Evolutionary conservation across 2,797 vertebrate genomes (phyloP), one percentile per base, ranked within the genome.

Genomic region (Setipinna tenuifilis): DNA sequence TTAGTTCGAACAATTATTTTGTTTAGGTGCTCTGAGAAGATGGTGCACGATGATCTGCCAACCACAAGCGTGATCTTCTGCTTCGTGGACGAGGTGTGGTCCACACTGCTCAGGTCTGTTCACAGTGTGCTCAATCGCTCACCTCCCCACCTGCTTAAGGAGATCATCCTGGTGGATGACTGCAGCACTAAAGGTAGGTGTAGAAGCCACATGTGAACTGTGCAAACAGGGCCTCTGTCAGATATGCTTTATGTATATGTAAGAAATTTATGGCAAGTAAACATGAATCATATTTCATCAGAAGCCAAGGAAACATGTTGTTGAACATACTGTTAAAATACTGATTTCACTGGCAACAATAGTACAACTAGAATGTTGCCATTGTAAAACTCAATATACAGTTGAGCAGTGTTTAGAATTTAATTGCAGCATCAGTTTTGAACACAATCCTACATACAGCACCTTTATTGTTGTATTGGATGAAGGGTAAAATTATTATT

Each of bases 71-170:
- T 99, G 91, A 98, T 99, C 91, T 98, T 99, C 95, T 99, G 98
- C 89, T 99, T 99, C 0, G 97, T 99, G 91, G 98, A 99, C 6
- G 98, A 99, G 86, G 98, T 99, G 68, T 99, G 98, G 98, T 99
- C 98, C 41, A 95, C 98, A 0, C 97, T 99, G 0, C 94, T 99
- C 9, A 96, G 98, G 88, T 98, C 98, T 0, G 96, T 99, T 71
- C 98, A 98, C 90, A 99, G 98, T 7, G 97, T 99, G 71, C 96
- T 99, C 83, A 95, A 98, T 92, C 95, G 98, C 2, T 99, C 98
- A 0, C 98, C 98, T 0, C 92, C 94, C 0, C 96, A 96, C 88
- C 97, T 98, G n/a, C 90, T 99, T 75, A 92, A 96, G 87, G 98
- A 99, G 89, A 89, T 99, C 88, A 97, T 99, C 59, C 91, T 99